Evolutionary conservation across 53 echinoderm and acorn worm species (phyloP).

Genomic region (Paracentrotus lividus): DNA sequence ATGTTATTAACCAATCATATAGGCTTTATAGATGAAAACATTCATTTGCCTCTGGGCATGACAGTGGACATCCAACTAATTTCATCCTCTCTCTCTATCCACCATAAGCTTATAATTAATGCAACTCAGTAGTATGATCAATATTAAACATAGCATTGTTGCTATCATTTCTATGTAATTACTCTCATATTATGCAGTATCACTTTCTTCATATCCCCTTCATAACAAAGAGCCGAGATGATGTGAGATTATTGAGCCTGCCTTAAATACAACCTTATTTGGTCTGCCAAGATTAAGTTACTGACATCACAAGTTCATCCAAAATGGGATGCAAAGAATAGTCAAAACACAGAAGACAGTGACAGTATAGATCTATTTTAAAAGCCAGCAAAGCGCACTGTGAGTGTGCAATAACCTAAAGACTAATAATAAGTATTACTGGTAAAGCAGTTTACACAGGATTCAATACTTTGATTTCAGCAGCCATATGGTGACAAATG

Average conservation of each 20-base stretch:
- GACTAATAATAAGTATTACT: background rate
- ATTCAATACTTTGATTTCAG: background rate
- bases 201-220: background rate
- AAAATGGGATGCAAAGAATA: slow-evolving; percentile 1
- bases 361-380: background rate
- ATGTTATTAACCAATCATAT: no score
- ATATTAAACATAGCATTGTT: no score
- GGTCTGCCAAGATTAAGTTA: background rate
- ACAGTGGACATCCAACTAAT: no score
- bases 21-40: no score
- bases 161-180: no score
- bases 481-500: no score
- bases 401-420: background rate
- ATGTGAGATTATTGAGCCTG: background rate
- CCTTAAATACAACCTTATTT: slow-evolving; percentile 20
- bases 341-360: background rate
- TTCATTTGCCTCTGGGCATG: background rate
- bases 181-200: background rate
- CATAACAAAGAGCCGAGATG: no score
- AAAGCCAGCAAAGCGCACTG: background rate
- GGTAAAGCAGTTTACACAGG: background rate
- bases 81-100: no score
- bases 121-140: background rate
- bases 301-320: slow-evolving; percentile 47
- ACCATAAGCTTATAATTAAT: no score